Evolutionary conservation across 1,140 invertebrate species (phyloP), one percentile per base, ranked within the genome.

Genomic region (Heliconius eleuchia): DNA sequence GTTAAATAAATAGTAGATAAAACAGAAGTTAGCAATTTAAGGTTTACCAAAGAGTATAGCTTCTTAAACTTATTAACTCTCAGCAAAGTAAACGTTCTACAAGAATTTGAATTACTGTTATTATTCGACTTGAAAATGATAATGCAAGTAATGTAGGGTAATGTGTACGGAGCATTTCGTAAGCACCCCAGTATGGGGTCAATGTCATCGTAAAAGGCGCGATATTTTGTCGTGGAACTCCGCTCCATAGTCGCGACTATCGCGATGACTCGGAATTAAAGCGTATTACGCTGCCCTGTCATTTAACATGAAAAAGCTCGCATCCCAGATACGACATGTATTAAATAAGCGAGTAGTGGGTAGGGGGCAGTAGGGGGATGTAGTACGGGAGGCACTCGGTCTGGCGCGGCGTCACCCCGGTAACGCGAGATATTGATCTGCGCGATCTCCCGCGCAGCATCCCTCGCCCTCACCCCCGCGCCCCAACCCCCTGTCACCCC

Each of bases 341-440:
- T 94, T 92, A 94, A 94, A 94, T 93, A 94, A 93, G 91, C 90
- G 91, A 92, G 88, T 91, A 92, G 90, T 90, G 87, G 89, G 91
- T 81, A 85, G 84, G 80, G 18, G 50, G 50, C 42, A 46, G 50
- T 8, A 52, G 50, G 50, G 78, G 42, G 90, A 81, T 84, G 86
- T 91, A 90, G 89, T 90, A 91, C 92, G 92, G 92, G 89, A 93
- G 90, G 91, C 91, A 91, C 92, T 95, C 91, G 92, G 92, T 93
- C 92, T 94, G 89, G 91, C 88, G 82, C 89, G 90, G 89, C 89
- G 91, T 94, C 90, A 89, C 91, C 92, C 88, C 87, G 90, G 92
- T 88, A 92, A 93, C 94, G 87, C 88, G 91, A 88, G 91, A 91
- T 94, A 94, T 94, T 88, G 92, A 94, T 92, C 91, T 90, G 89